Evolutionary conservation across 2,113 vertebrate genomes (phyloP), one percentile per base, ranked within the genome.

Genomic region (Nibea albiflora): DNA sequence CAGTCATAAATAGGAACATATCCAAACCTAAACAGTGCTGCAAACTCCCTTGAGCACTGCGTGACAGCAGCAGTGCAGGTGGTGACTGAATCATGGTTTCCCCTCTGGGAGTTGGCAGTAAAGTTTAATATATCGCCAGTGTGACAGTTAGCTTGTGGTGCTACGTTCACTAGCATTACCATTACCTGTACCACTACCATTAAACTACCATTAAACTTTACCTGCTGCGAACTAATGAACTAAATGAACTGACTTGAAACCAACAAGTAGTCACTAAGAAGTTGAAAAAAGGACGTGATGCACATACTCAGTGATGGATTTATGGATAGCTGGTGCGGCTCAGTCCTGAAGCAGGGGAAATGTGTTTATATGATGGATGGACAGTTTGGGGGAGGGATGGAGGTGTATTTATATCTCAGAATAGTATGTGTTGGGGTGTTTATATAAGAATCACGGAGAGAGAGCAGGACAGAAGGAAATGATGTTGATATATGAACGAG

Each of bases 351-450:
- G n/a, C 28, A 54, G 20, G 1, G 42, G 35, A 47, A 49, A 60
- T 53, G 73, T 73, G 68, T 73, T 71, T 79, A 66, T 47, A 49
- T 66, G 42, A 47, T n/a, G 5, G 39, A 57, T 22, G 74, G 11
- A 47, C 49, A 53, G 31, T 9, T 20, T 14, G 47, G 28, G 42
- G 19, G n/a, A n/a, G 53, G 9, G 42, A 31, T 46, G 46, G 39
- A 74, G 35, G 39, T 69, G 52, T 72, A 53, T 72, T 69, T 64
- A 67, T 53, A 47, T 49, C 52, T 52, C 66, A 61, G 56, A 76
- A 66, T 46, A 58, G 47, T 58, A 65, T 39, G 75, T 70, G 78
- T 78, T 31, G 22, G 70, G 24, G 10, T 87, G 61, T 82, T 80
- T 84, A 80, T 66, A 31, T 3, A 78, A 16, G 64, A 68, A 39